Conservation (phyloP, 2,113 vertebrate species). For the Campylomormyrus numenius region DNA sequence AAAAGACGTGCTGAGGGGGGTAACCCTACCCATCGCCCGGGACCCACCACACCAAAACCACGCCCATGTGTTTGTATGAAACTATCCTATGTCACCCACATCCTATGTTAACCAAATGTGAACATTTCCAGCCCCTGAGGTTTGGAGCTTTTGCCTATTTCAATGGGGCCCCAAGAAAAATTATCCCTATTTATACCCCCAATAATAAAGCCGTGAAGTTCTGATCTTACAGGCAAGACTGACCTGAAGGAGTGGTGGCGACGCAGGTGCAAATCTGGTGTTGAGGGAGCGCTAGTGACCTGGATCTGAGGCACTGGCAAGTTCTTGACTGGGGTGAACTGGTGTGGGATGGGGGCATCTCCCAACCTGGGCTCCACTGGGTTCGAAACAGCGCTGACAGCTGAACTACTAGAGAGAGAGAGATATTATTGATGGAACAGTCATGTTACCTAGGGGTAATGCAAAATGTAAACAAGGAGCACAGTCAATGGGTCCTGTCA, state of each 20-base stretch:
- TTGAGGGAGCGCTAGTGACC: conserved; percentile 66
- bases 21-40: not conserved
- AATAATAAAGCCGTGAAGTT: not conserved
- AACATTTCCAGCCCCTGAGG: not conserved
- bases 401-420: conserved; percentile 51
- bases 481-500: not conserved
- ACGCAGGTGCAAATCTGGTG: conserved; percentile 67
- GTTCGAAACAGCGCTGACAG: conserved; percentile 52
- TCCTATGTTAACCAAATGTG: not conserved
- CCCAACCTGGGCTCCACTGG: conserved; percentile 50
- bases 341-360: conserved; percentile 38
- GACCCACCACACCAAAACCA: not conserved
- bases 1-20: not conserved
- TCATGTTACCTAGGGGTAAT: not conserved
- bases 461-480: not conserved
- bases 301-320: conserved; percentile 49
- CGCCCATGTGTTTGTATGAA: not conserved
- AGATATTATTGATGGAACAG: not conserved
- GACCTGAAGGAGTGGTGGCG: conserved; percentile 69
- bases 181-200: not conserved
- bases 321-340: conserved; percentile 42
- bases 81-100: not conserved
- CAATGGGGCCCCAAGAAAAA: not conserved
- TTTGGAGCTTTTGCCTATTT: not conserved
- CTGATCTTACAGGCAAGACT: not conserved